Base-by-base conservation (phyloP, 2,888 invertebrate genomes). In the Sipha maydis region DNA sequence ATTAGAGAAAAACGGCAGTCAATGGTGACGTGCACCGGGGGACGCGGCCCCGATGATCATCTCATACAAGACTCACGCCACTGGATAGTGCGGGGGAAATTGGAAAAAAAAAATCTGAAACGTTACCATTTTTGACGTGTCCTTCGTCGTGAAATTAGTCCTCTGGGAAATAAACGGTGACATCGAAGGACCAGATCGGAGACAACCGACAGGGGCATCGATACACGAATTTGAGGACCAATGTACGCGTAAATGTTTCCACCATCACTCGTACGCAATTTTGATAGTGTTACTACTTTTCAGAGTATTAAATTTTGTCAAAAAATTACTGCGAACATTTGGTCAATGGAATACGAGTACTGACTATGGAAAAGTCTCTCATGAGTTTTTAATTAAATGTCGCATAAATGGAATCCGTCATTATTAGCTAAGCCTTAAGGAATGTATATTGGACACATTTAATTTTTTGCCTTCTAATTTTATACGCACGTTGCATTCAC, bases 101-200 rank as follows among this genome's bases (percentile, higher is more conserved):
- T 61, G 67, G 77, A 67, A 77, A 77, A 77, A 80, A 48, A 76
- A 85, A 85, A 77, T 77, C 76, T 25, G 31, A 77, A 67, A 77
- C 48, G 76, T 77, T 85, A 85, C 77, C 67, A 48, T 67, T 77
- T 77, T 48, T 77, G 85, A 85, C 77, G 77, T 85, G 85, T 31
- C 41, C 61, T 83, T 21, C 77, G 67, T 67, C 77, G 67, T 3
- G 77, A 77, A 77, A 85, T 85, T 77, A 77, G 77, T 67, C 85
- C 85, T 4, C 48, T 67, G 85, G 85, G 85, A 85, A 85, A 85
- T 85, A 85, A 67, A 77, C 31, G 77, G 67, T 28, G 38, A 61
- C 56, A 28, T 28, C n/a, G 31, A 28, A 17, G 48, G 31, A 17
- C 11, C 21, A 38, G 34, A 75, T 21, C 73, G 21, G 73, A 38